Evolutionary conservation across 2,888 invertebrate genomes (phyloP), one percentile per base, ranked within the genome.

Genomic region (Tetanocera ferruginea): DNA sequence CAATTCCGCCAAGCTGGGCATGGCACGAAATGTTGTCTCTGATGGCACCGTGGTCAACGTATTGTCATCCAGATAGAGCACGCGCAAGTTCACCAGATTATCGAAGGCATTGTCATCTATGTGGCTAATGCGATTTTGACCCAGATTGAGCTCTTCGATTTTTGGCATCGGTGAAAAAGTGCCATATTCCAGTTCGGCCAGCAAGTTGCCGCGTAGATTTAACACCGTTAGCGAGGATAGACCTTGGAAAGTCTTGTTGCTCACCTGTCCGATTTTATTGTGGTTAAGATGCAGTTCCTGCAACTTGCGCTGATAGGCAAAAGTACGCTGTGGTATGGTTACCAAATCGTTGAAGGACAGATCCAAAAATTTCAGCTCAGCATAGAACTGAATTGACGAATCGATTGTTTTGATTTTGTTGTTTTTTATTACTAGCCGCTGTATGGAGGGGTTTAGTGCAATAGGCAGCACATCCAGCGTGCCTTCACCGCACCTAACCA

Each of bases 391-490:
- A 90, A 97, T 95, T 31, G 96, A 95, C 70, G 95, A 95, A 89
- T 97, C 96, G 82, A 97, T 95, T 19, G 95, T 95, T 89, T 95
- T 96, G 85, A 97, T 96, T 86, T 94, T 94, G 89, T 96, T 97
- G 89, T 95, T 95, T 85, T 94, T 93, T 80, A 97, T 93, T 83
- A 96, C 94, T 85, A 97, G 92, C 76, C 96, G 92, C 87, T 95
- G 95, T 81, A 97, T 96, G 85, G 95, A 95, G 57, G 98, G 98
- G 91, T 97, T 97, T 81, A 97, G 91, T 3, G 96, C 95, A 85
- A 97, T 97, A 80, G 97, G 97, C 80, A 97, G 93, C 76, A 96
- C 96, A 90, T 96, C 96, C 80, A 97, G 92, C 83, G 95, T 95
- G 86, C 96, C 96, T 87, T 94, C 94, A 84, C 95, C 94, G 90